These are phyloP conservation scores for Drosophila neoperkinsi DNA, from an alignment of 2,888 invertebrate species.

Conservation along the genomic window DNA sequence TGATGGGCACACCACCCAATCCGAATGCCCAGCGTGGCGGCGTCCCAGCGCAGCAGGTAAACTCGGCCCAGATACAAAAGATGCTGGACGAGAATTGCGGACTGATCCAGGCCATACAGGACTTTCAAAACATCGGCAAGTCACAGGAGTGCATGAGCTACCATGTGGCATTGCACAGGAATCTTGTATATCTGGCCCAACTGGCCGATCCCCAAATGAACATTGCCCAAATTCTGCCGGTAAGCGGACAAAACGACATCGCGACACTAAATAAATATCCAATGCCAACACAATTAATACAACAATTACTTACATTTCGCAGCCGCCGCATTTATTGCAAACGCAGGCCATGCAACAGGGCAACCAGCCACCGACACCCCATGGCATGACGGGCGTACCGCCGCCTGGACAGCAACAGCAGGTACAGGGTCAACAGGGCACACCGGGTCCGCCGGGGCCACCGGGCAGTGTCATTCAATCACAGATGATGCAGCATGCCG, in stretches of 20 bases:
- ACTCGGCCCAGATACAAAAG: conserved; percentile 95
- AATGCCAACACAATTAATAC: neutral
- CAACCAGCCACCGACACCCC: conserved; percentile 81
- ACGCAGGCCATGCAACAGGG: conserved; percentile 83
- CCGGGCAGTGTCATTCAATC: conserved; percentile 85
- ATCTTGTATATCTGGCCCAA: conserved; percentile 97
- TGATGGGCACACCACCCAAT: conserved; percentile 84
- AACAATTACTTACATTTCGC: conserved; percentile 19
- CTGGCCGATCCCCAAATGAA: conserved; percentile 98
- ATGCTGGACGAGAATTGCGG: conserved; percentile 99
- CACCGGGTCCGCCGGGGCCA: conserved; percentile 41
- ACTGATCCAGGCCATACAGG: conserved; percentile 98
- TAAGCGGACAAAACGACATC: conserved; percentile 85
- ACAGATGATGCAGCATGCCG: conserved; percentile 83
- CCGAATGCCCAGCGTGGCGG: conserved; percentile 74
- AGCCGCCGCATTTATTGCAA: conserved; percentile 87
- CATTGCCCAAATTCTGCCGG: conserved; percentile 94
- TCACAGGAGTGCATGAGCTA: conserved; percentile 96
- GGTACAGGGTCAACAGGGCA: conserved; percentile 48
- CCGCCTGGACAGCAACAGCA: conserved; percentile 62
- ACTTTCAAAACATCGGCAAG: conserved; percentile 98
- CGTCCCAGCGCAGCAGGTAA: conserved; percentile 88
- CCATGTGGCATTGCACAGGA: conserved; percentile 97
- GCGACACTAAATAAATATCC: neutral
- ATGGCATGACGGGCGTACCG: conserved; percentile 80